phyloP scores from a whole-genome alignment of 2,113 vertebrate genomes.

The Tapirus terrestris region DNA sequence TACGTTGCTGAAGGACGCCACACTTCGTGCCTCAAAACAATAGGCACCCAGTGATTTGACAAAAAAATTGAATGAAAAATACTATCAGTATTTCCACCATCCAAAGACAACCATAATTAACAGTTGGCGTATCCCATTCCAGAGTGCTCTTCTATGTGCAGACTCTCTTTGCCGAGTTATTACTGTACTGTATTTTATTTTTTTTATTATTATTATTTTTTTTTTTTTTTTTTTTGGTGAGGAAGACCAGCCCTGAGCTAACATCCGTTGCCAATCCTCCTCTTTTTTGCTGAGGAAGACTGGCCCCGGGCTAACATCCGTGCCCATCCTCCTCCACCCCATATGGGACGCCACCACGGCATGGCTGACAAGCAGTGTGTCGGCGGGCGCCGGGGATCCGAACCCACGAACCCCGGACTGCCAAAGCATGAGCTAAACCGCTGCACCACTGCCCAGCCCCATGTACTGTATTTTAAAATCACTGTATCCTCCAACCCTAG shows the following conservation, averaged over 20 bases:
- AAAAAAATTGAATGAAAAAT: neutral
- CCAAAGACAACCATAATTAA: slow-evolving; percentile 9
- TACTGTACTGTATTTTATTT: neutral
- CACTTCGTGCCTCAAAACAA: neutral
- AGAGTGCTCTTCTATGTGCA: neutral
- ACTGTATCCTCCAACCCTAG: neutral
- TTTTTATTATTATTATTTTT: no score
- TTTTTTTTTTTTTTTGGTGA: neutral
- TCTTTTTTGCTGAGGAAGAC: no score
- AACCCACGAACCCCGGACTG: no score
- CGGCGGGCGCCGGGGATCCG: no score
- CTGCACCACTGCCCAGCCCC: no score
- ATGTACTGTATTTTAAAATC: neutral
- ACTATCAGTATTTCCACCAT: neutral
- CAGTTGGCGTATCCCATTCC: neutral
- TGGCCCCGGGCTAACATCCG: no score
- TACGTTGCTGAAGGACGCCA: neutral
- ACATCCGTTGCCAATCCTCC: no score
- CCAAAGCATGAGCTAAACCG: no score
- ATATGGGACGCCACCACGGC: no score
- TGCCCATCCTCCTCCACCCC: no score
- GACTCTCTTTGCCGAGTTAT: neutral
- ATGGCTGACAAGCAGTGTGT: no score
- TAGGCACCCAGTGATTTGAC: neutral
- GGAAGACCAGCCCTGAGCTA: no score